phyloP scores from a whole-genome alignment of 1,140 invertebrate species.

The Notospermus geniculatus region DNA sequence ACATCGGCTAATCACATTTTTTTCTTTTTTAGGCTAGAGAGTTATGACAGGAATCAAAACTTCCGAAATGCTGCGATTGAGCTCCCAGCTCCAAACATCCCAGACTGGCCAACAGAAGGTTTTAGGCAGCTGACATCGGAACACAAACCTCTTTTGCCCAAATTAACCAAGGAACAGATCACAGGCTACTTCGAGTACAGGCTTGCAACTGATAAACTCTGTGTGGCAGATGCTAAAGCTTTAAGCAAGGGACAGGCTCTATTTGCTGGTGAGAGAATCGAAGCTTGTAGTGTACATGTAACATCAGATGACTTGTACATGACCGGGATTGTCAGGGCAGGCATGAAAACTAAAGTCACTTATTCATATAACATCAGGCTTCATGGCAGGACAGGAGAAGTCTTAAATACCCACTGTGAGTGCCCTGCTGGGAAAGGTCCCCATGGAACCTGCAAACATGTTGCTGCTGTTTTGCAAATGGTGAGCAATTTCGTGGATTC shows the following conservation, averaged over 20 bases:
- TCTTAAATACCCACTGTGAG: conserved; percentile 33
- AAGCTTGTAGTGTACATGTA: background rate
- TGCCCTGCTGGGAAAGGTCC: conserved; percentile 22
- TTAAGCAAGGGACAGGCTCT: background rate
- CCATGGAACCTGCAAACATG: conserved; percentile 18
- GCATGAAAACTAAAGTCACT: no score
- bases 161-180: background rate
- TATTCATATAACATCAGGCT: conserved; percentile 19
- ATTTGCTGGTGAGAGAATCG: background rate
- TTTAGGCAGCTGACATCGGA: background rate
- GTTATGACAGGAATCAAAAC: background rate
- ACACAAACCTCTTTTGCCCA: background rate
- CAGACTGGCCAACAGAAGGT: no score
- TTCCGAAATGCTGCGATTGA: no score
- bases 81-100: no score
- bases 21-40: background rate
- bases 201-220: background rate
- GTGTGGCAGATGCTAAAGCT: background rate
- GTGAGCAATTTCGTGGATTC: conserved; percentile 8
- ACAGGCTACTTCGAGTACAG: background rate
- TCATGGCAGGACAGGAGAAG: conserved; percentile 30
- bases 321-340: background rate
- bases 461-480: conserved; percentile 19
- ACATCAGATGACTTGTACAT: background rate
- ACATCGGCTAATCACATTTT: no score